Evolutionary conservation across 2,113 vertebrate genomes (phyloP).

Genomic region (Boleophthalmus pectinirostris): DNA sequence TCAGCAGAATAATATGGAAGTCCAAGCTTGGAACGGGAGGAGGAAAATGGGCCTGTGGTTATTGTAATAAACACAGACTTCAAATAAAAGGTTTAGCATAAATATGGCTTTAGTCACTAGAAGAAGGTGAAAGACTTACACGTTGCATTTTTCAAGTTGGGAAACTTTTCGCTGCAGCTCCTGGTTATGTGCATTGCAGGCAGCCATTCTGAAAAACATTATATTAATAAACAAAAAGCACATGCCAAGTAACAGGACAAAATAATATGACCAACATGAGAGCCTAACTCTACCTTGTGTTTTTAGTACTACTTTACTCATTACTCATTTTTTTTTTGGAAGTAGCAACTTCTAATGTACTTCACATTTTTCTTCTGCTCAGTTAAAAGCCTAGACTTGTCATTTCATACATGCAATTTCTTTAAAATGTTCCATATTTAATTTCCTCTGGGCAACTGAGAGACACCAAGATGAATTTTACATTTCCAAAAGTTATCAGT

Average conservation of each 20-base stretch:
- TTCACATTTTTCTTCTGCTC: background rate
- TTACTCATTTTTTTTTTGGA: too few species aligned
- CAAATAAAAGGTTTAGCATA: too few species aligned
- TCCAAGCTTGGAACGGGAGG: background rate
- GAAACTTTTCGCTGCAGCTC: constrained; percentile 95
- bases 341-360: background rate
- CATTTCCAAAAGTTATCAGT: background rate
- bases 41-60: too few species aligned
- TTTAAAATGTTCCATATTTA: background rate
- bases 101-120: too few species aligned
- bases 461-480: background rate
- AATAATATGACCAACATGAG: background rate
- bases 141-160: constrained; percentile 92
- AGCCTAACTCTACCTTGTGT: background rate
- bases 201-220: constrained; percentile 81
- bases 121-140: constrained; percentile 72
- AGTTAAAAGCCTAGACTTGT: background rate
- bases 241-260: background rate
- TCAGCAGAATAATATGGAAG: background rate
- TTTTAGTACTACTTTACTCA: background rate
- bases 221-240: background rate
- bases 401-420: background rate
- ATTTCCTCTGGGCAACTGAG: background rate
- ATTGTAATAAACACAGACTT: too few species aligned
- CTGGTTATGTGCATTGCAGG: constrained; percentile 89